These are phyloP conservation scores for Drosophila saltans DNA, from an alignment of 1,140 invertebrate species.

Conservation along the genomic window DNA sequence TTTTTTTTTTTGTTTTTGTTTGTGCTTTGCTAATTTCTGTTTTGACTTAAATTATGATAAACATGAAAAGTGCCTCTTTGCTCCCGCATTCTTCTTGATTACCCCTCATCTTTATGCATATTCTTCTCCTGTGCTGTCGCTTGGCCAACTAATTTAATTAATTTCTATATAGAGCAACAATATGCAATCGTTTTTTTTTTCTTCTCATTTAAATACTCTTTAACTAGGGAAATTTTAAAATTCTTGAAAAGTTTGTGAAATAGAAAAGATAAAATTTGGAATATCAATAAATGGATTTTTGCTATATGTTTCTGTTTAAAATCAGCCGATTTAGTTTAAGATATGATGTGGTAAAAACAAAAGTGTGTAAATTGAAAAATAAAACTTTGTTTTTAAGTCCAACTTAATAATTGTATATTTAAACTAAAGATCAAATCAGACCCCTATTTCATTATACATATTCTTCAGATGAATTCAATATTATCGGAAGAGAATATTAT, in stretches of 20 bases:
- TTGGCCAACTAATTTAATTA: slow-evolving; percentile 55
- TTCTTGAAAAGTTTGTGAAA: background rate
- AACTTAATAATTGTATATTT: too few species aligned
- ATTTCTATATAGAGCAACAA: slow-evolving; percentile 57
- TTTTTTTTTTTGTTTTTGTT: slow-evolving; percentile 21
- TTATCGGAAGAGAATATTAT: too few species aligned
- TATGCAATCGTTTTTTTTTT: slow-evolving; percentile 48
- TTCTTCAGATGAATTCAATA: too few species aligned
- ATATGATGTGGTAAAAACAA: too few species aligned
- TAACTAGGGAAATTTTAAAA: background rate
- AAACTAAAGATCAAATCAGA: too few species aligned
- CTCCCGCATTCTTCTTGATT: background rate
- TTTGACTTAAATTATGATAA: slow-evolving; percentile 73
- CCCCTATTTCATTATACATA: too few species aligned
- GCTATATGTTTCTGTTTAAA: too few species aligned
- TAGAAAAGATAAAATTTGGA: too few species aligned
- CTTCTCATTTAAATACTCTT: background rate
- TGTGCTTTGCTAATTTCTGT: slow-evolving; percentile 60
- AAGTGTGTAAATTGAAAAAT: too few species aligned
- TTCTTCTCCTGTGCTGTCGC: background rate
- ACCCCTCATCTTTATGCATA: background rate
- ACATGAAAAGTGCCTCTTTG: slow-evolving; percentile 40
- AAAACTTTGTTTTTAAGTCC: too few species aligned
- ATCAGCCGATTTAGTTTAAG: too few species aligned
- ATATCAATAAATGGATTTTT: too few species aligned